Percentiles rank a stretch among this genome's conserved stretches.
Conservation (phyloP, 2,888 invertebrate species). For the Dichetophora obliterata region DNA sequence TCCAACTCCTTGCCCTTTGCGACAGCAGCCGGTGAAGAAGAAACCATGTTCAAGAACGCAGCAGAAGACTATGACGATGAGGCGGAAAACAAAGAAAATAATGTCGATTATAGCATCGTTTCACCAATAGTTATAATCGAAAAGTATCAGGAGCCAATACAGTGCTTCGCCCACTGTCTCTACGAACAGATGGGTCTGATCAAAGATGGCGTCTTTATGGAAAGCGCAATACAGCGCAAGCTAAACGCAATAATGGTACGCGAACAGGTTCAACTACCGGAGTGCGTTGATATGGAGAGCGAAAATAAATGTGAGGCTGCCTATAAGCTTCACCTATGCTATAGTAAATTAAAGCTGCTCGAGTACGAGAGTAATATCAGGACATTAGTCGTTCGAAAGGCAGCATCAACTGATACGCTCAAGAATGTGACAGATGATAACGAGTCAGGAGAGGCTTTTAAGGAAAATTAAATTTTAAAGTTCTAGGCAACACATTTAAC, state of each 20-base stretch:
- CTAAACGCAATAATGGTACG: constrained; percentile 50
- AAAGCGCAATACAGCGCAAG: constrained; percentile 53
- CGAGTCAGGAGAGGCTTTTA: not conserved
- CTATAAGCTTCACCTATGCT: constrained; percentile 59
- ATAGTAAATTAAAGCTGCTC: constrained; percentile 53
- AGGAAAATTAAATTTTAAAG: not conserved
- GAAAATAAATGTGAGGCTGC: constrained; percentile 57
- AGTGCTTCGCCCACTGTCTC: constrained; percentile 61
- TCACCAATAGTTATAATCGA: constrained; percentile 6
- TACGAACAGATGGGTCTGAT: constrained; percentile 60
- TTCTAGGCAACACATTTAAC: too few species aligned
- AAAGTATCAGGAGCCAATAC: constrained; percentile 53
- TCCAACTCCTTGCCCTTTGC: constrained; percentile 34
- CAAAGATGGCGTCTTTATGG: constrained; percentile 55
- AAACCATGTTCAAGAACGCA: not conserved
- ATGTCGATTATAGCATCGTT: constrained; percentile 40
- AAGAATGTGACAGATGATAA: not conserved
- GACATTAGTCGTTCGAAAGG: constrained; percentile 49
- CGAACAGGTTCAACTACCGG: constrained; percentile 50
- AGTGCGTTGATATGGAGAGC: constrained; percentile 54
- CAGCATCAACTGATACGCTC: not conserved
- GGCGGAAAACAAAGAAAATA: constrained; percentile 19
- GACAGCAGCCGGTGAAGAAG: not conserved
- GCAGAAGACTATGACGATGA: constrained; percentile 15
- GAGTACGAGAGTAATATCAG: constrained; percentile 55